Base-by-base conservation (phyloP, 1,140 invertebrate genomes). In the Sipha flava region DNA sequence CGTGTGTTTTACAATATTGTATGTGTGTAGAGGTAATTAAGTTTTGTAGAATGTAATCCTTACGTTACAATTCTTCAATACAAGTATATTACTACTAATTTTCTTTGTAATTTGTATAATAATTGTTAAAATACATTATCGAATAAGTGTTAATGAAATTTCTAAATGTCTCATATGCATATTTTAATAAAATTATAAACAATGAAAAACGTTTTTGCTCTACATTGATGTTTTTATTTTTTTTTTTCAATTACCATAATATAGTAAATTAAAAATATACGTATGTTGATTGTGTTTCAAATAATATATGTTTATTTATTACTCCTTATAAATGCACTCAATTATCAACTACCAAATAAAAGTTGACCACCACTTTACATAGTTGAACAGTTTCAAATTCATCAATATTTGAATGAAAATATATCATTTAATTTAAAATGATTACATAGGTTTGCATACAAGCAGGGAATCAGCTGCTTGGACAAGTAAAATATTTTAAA, bases 151-250 rank as follows among this genome's bases (percentile, higher is more conserved):
- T 40, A 43, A 66, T 16, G 6, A 66, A 66, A 43, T 66, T 34
- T 66, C 64, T 66, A 43, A 66, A 54, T 54, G 21, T 54, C 49
- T 54, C 26, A 34, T 34, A 66, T 66, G 37, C 64, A 34, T 66
- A 66, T 66, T 66, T 66, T 66, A 66, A 66, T 66, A 21, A 66
- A 66, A 66, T 66, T 66, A 66, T 66, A 66, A 43, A 66, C 40
- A 14, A 66, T 43, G 9, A 40, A 66, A 26, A 43, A 40, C 40
- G 16, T 40, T 66, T 66, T 66, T 66, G 64, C 37, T 66, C 64
- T 66, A 66, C 37, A 66, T 5, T 0, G n/a, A 40, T 66, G 12
- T 40, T 66, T 14, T 34, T 34, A 18, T 62, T n/a, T 62, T 34
- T 37, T 21, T 57, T 26, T 54, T 54, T 12, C 23, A 34, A 57